Evolutionary conservation across 2,113 vertebrate species (phyloP).

Genomic region (Genyomyrus donnyi): DNA sequence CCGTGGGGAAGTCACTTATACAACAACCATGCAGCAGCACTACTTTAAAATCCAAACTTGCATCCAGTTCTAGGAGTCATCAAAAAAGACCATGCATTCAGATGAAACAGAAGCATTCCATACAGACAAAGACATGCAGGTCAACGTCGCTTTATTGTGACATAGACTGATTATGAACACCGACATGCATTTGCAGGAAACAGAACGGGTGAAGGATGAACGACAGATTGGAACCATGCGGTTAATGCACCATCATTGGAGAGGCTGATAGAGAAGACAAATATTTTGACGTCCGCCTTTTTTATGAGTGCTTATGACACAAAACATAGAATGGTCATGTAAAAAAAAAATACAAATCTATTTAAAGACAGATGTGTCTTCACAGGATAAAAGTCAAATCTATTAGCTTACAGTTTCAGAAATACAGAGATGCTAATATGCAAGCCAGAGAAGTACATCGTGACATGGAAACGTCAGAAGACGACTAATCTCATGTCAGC

Average conservation of each 20-base stretch:
- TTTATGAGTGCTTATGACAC: background rate
- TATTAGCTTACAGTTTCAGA: background rate
- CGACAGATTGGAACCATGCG: background rate
- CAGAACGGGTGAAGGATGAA: background rate
- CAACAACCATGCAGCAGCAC: background rate
- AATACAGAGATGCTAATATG: background rate
- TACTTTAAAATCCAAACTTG: conserved; percentile 21
- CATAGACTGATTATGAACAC: conserved; percentile 36
- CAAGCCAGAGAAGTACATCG: background rate
- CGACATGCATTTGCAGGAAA: conserved; percentile 17
- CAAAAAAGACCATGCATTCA: conserved; percentile 19
- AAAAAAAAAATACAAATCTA: background rate
- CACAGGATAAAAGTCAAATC: background rate
- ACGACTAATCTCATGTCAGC: background rate
- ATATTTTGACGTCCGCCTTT: background rate
- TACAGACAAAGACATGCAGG: conserved; percentile 53
- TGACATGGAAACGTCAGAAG: background rate
- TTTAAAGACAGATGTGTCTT: background rate
- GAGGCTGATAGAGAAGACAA: background rate
- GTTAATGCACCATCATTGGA: background rate
- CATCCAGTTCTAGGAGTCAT: background rate
- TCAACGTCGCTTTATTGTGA: conserved; percentile 51
- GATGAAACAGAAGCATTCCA: conserved; percentile 39
- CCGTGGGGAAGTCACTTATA: background rate
- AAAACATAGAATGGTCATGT: background rate